Conservation (phyloP, 2,113 vertebrate species). For the Bujurquina vittata region DNA sequence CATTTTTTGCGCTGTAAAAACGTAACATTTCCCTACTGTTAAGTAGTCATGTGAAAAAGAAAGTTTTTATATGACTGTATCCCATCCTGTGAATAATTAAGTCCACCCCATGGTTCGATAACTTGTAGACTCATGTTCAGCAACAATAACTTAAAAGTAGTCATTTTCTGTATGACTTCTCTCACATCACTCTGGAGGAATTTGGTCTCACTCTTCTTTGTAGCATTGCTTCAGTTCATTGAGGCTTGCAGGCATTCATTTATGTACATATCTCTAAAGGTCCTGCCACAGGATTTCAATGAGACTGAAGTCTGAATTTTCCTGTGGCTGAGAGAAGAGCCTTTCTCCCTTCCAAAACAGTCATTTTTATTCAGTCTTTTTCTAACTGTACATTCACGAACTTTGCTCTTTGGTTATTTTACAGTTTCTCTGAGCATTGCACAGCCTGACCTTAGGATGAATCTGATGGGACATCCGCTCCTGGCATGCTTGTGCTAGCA, state of each 20-base stretch:
- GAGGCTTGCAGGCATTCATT: background rate
- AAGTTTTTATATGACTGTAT: background rate
- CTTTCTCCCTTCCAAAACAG: background rate
- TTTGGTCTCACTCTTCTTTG: background rate
- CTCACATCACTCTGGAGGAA: background rate
- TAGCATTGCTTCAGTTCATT: background rate
- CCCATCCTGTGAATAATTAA: background rate
- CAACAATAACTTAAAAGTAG: background rate
- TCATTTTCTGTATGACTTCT: background rate
- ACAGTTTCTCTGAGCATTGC: background rate
- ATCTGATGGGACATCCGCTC: background rate
- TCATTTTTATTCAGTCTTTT: background rate
- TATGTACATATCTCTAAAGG: background rate
- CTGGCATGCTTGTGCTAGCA: background rate
- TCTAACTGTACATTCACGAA: background rate
- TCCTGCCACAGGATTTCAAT: background rate
- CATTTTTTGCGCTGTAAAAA: background rate
- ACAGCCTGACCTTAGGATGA: background rate
- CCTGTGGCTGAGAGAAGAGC: background rate
- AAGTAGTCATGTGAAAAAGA: background rate
- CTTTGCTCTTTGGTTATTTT: background rate
- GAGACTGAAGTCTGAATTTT: background rate
- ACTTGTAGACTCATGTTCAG: background rate
- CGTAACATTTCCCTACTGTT: background rate
- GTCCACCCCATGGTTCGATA: background rate